Conservation (phyloP, 2,888 invertebrate species). For the Cosmia trapezina region DNA sequence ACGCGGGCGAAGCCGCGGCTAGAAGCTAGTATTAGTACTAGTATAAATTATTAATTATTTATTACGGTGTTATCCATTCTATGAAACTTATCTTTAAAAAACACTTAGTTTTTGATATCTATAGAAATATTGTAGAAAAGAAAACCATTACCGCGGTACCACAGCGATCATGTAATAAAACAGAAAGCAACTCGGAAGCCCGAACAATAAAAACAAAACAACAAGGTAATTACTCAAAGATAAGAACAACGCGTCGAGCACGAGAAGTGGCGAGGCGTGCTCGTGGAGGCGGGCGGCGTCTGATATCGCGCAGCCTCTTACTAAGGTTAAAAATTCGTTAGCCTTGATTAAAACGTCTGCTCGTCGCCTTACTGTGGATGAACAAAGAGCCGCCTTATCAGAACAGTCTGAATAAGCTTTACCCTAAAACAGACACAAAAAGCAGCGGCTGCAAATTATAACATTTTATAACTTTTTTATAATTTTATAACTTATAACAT, state of each 20-base stretch:
- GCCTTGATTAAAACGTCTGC: conserved; percentile 80
- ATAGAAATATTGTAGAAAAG: conserved; percentile 17
- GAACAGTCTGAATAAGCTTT: conserved; percentile 70
- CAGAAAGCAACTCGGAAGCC: conserved; percentile 70
- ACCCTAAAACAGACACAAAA: conserved; percentile 64
- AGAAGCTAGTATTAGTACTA: background rate
- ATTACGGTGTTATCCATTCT: background rate
- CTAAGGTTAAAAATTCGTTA: conserved; percentile 78
- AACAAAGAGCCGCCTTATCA: conserved; percentile 80
- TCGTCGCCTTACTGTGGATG: conserved; percentile 72
- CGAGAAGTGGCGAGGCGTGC: conserved; percentile 76
- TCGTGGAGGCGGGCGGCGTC: conserved; percentile 62
- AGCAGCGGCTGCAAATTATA: conserved; percentile 59
- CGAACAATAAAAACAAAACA: conserved; percentile 81
- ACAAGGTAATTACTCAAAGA: conserved; percentile 84
- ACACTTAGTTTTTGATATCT: background rate
- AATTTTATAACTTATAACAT: too few relatives aligned
- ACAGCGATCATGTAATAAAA: conserved; percentile 69
- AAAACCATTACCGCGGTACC: conserved; percentile 38
- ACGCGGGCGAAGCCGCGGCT: too few relatives aligned
- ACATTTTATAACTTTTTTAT: too few relatives aligned
- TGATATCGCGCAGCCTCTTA: conserved; percentile 64
- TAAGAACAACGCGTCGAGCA: conserved; percentile 80
- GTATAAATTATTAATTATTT: background rate
- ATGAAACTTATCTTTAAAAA: background rate